Evolutionary conservation across 2,797 vertebrate genomes (phyloP).

Genomic region (Ctenochaetus hawaiiensis): DNA sequence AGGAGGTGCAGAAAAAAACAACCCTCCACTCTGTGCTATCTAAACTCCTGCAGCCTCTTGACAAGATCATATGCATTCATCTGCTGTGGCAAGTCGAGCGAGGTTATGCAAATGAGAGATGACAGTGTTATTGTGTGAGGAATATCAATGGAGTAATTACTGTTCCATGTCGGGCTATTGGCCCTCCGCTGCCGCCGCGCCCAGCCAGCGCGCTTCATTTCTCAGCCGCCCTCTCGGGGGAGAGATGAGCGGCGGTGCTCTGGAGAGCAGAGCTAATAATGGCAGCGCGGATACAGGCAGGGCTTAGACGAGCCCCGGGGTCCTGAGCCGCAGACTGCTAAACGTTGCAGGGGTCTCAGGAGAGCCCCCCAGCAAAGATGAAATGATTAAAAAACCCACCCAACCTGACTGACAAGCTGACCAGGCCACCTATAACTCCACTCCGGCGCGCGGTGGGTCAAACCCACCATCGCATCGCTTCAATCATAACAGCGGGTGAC

Average conservation of each 20-base stretch:
- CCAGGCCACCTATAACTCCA: slow-evolving; percentile 73
- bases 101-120: slow-evolving; percentile 99
- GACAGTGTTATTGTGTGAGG: slow-evolving; percentile 99
- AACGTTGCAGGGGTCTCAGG: slow-evolving; percentile 93
- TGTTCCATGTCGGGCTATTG: slow-evolving; percentile 92
- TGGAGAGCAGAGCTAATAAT: slow-evolving; percentile 99
- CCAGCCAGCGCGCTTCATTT: slow-evolving; percentile 94
- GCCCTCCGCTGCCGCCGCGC: slow-evolving; percentile 87
- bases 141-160: slow-evolving; percentile 99
- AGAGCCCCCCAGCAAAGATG: slow-evolving; percentile 92
- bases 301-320: slow-evolving; percentile 94
- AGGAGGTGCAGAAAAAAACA: slow-evolving; percentile 39
- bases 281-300: slow-evolving; percentile 93
- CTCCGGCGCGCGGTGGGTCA: slow-evolving; percentile 60
- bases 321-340: slow-evolving; percentile 96
- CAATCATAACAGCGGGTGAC: slow-evolving; percentile 73
- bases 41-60: slow-evolving; percentile 87
- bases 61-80: slow-evolving; percentile 91
- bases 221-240: slow-evolving; percentile 93
- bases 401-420: slow-evolving; percentile 95
- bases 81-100: slow-evolving; percentile 86
- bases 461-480: slow-evolving; percentile 61
- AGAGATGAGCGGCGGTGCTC: slow-evolving; percentile 93
- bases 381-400: slow-evolving; percentile 97
- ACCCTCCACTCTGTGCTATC: slow-evolving; percentile 80